Evolutionary conservation across 2,113 vertebrate species (phyloP).

Genomic region (Anarhynchus alexandrinus): DNA sequence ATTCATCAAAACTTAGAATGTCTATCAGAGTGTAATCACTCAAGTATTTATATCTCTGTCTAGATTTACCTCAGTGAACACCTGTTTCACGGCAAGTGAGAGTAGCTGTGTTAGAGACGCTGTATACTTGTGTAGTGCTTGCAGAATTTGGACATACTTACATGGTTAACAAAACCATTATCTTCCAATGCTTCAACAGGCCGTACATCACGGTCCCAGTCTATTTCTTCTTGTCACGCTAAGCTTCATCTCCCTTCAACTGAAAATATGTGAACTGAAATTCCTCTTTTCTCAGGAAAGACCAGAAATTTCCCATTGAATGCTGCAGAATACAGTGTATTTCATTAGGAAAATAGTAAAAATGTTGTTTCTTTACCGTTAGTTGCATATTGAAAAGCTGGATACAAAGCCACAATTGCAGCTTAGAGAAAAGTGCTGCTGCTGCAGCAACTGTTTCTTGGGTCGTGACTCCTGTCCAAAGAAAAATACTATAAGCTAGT

Average conservation of each 20-base stretch:
- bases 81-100: not conserved
- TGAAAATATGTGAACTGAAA: not conserved
- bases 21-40: not conserved
- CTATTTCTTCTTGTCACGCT: not conserved
- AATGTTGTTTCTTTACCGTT: not conserved
- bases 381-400: not conserved
- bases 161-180: not conserved
- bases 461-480: not conserved
- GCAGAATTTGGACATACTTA: not conserved
- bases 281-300: not conserved
- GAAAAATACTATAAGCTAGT: not conserved
- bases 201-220: not conserved
- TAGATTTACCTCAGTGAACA: not conserved
- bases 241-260: not conserved
- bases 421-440: not conserved
- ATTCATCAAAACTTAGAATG: not conserved
- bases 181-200: not conserved
- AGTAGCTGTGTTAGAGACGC: not conserved
- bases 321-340: not conserved
- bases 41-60: not conserved
- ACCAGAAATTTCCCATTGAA: not conserved
- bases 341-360: not conserved
- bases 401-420: not conserved
- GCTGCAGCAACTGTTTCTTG: not conserved
- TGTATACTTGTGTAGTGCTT: not conserved